Percentiles rank a stretch among this genome's conserved stretches.
Evolutionary conservation across 1,140 invertebrate genomes (phyloP).

Genomic region (Teleopsis dalmanni): DNA sequence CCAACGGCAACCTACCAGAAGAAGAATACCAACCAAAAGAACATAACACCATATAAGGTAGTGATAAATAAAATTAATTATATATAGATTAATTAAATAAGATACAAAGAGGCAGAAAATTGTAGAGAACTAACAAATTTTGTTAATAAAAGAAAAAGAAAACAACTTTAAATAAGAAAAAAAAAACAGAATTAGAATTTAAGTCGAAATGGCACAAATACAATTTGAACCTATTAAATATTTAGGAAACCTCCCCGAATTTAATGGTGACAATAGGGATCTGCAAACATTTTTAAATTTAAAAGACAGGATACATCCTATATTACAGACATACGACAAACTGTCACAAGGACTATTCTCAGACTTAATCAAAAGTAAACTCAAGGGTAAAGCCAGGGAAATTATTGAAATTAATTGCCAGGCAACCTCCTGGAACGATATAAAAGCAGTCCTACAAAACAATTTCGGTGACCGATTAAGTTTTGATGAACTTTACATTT

Average conservation of each 20-base stretch:
- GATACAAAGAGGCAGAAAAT: too few species aligned
- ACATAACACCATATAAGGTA: too few species aligned
- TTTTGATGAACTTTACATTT: too few species aligned
- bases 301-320: neutral
- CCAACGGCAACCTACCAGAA: too few species aligned
- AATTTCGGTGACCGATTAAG: neutral
- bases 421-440: neutral
- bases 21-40: too few species aligned
- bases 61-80: too few species aligned
- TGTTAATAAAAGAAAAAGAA: too few species aligned
- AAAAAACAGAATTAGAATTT: too few species aligned
- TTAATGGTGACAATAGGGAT: neutral
- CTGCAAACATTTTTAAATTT: constrained; percentile 4
- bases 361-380: constrained; percentile 8
- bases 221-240: constrained; percentile 6
- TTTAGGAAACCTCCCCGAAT: constrained; percentile 4
- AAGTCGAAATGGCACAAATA: too few species aligned
- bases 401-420: constrained; percentile 8
- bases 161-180: too few species aligned
- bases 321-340: constrained; percentile 1
- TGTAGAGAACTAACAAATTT: too few species aligned
- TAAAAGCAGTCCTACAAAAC: neutral
- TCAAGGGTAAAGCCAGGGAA: constrained; percentile 5
- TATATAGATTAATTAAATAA: too few species aligned
- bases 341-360: constrained; percentile 3